A percentile compares a stretch with the other conserved stretches of the same genome.
phyloP scores from a whole-genome alignment of 2,797 vertebrate genomes.

The Lycodopsis pacificus region DNA sequence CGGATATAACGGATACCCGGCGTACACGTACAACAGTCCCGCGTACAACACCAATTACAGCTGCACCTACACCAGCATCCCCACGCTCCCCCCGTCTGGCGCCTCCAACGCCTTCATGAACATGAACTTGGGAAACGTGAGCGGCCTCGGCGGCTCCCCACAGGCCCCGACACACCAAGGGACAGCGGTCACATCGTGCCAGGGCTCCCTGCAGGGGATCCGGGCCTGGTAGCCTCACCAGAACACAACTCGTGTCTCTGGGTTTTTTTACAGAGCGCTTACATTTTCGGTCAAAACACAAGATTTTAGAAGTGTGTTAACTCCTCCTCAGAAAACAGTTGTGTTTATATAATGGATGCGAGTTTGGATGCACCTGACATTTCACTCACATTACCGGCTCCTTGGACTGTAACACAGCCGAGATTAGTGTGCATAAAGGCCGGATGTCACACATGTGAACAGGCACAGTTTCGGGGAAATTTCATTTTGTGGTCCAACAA shows the following conservation, averaged over 20 bases:
- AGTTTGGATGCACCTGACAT: slow-evolving; percentile 36
- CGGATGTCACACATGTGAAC: neutral
- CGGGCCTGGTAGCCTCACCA: slow-evolving; percentile 89
- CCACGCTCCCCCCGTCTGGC: slow-evolving; percentile 81
- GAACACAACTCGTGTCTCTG: neutral
- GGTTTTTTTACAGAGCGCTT: slow-evolving; percentile 18
- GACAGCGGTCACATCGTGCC: slow-evolving; percentile 86
- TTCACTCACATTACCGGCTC: neutral
- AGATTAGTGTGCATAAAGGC: neutral
- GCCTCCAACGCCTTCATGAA: slow-evolving; percentile 87
- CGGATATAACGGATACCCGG: slow-evolving; percentile 84
- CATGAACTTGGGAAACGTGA: slow-evolving; percentile 86
- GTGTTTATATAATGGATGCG: slow-evolving; percentile 18
- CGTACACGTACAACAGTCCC: slow-evolving; percentile 87
- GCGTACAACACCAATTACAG: slow-evolving; percentile 89
- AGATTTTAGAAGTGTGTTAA: slow-evolving; percentile 23
- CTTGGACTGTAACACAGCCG: neutral
- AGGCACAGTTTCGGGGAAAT: neutral
- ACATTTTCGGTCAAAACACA: slow-evolving; percentile 13
- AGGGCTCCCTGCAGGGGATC: slow-evolving; percentile 92
- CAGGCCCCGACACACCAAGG: slow-evolving; percentile 84
- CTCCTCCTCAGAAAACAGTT: slow-evolving; percentile 32
- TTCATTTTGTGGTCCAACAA: slow-evolving; percentile 15
- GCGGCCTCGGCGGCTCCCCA: slow-evolving; percentile 84
- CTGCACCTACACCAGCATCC: slow-evolving; percentile 88